Conservation (phyloP, 2,113 vertebrate species). For the Amphiprion percula region DNA sequence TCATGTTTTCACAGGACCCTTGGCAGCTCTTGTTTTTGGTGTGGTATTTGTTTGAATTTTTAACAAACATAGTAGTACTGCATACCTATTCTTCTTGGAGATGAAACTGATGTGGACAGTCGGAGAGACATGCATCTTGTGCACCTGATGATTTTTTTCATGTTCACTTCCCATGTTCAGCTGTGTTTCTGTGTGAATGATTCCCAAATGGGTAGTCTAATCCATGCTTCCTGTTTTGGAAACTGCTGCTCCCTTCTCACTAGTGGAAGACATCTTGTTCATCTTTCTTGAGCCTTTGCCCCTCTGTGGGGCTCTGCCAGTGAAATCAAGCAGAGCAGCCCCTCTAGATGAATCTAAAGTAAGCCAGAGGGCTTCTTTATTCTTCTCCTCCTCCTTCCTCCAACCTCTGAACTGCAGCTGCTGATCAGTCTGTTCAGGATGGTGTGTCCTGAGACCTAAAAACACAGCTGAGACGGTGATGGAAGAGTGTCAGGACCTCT, state of each 20-base stretch:
- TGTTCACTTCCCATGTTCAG: not conserved
- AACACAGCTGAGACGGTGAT: conserved; percentile 27
- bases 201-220: conserved; percentile 55
- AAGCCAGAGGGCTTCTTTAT: conserved; percentile 39
- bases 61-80: not conserved
- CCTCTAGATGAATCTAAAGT: conserved; percentile 35
- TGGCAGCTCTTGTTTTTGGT: conserved; percentile 24
- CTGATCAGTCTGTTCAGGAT: conserved; percentile 34
- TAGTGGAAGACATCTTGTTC: conserved; percentile 13
- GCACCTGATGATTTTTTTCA: conserved; percentile 19
- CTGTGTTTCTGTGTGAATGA: conserved; percentile 31
- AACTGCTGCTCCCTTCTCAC: conserved; percentile 20
- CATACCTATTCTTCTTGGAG: not conserved
- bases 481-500: conserved; percentile 18
- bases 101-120: conserved; percentile 5
- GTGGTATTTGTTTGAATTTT: conserved; percentile 10
- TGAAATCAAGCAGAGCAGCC: conserved; percentile 49
- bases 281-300: conserved; percentile 3
- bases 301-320: conserved; percentile 17
- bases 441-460: conserved; percentile 31
- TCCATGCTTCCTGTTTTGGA: conserved; percentile 60
- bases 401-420: conserved; percentile 30
- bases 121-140: not conserved
- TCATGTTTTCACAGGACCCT: conserved; percentile 25
- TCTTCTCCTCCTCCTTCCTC: not conserved